phyloP scores from a whole-genome alignment of 1,140 invertebrate genomes.

The Drosophila teissieri region DNA sequence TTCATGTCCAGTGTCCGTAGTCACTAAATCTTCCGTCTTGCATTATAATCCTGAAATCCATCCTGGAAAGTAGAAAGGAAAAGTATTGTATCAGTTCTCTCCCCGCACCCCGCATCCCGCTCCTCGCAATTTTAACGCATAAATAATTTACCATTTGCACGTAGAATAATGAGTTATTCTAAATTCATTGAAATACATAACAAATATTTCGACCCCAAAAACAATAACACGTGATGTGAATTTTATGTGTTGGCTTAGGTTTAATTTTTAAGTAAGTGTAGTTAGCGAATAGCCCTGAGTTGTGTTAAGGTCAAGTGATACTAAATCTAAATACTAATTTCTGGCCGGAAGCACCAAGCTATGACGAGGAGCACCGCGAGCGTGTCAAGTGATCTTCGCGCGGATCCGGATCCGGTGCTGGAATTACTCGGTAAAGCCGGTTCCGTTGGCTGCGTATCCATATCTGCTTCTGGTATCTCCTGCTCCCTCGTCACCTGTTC shows the following conservation, averaged over 20 bases:
- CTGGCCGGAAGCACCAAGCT: constrained; percentile 2
- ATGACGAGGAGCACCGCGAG: constrained; percentile 1
- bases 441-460: constrained; percentile 36
- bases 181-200: too few species aligned
- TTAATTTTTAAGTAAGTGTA: constrained; percentile 52
- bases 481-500: constrained; percentile 18
- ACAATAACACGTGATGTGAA: background rate
- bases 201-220: too few species aligned
- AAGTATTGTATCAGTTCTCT: background rate
- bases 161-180: too few species aligned
- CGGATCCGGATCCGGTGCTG: constrained; percentile 1
- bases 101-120: too few species aligned
- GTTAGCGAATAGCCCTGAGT: constrained; percentile 63
- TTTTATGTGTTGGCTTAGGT: constrained; percentile 21
- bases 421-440: constrained; percentile 11
- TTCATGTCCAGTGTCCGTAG: background rate
- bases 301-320: constrained; percentile 23
- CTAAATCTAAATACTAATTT: constrained; percentile 24
- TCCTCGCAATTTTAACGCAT: too few species aligned
- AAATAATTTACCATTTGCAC: too few species aligned
- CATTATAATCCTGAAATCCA: background rate
- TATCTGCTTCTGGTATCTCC: constrained; percentile 22
- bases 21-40: background rate
- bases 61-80: background rate
- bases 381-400: background rate